Percentiles rank a stretch among this genome's conserved stretches.
Conservation (phyloP, 2,888 invertebrate species). For the Limnephilus marmoratus region DNA sequence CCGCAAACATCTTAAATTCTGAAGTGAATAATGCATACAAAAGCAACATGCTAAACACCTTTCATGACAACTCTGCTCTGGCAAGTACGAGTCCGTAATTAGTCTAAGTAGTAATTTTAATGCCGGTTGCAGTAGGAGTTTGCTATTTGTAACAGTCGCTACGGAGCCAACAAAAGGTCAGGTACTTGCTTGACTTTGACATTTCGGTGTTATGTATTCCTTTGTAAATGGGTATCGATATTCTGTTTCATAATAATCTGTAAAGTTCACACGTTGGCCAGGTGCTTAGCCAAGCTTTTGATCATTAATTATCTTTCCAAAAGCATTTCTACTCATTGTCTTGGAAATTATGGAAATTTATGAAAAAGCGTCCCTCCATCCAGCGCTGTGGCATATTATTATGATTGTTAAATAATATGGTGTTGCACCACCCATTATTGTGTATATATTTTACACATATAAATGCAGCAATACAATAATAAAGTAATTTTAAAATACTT, state of each 20-base stretch:
- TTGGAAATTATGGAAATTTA: no score
- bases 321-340: not conserved
- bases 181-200: slow-evolving; percentile 12
- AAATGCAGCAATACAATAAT: no score
- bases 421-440: no score
- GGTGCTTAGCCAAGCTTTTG: not conserved
- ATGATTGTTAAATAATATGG: no score
- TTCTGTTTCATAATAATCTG: not conserved
- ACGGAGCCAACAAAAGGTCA: slow-evolving; percentile 33
- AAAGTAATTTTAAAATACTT: no score
- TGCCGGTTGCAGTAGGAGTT: not conserved
- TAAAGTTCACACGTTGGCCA: not conserved
- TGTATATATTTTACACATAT: no score
- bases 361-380: no score
- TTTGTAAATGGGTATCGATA: not conserved
- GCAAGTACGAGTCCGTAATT: not conserved
- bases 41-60: not conserved
- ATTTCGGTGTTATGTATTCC: not conserved
- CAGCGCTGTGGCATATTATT: no score
- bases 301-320: not conserved
- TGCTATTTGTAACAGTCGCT: slow-evolving; percentile 7
- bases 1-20: not conserved
- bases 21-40: not conserved
- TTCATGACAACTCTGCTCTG: not conserved
- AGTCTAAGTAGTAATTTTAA: not conserved